Evolutionary conservation across 2,113 vertebrate genomes (phyloP).

Genomic region (Planiliza haematocheilus): DNA sequence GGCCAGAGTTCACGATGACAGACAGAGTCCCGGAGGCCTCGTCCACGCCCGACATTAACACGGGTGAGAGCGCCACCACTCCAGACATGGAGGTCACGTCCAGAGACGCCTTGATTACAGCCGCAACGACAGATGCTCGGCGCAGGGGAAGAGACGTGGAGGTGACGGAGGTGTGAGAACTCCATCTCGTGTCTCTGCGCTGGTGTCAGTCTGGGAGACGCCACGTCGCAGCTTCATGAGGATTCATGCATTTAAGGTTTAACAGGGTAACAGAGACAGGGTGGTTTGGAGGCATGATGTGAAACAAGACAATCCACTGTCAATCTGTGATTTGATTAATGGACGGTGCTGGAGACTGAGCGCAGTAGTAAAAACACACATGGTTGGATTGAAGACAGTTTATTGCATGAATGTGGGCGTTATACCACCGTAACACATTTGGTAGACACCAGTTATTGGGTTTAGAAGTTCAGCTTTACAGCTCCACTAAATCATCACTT

Average conservation of each 20-base stretch:
- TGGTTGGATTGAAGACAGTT: too few species aligned
- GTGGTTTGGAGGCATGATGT: neutral
- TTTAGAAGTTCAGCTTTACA: too few species aligned
- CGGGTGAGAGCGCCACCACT: neutral
- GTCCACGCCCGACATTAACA: too few species aligned
- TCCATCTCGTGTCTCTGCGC: neutral
- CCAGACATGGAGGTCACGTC: slow-evolving; percentile 16
- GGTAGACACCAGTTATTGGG: too few species aligned
- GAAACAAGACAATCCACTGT: neutral
- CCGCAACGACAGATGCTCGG: neutral
- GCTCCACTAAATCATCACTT: too few species aligned
- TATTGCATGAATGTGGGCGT: too few species aligned
- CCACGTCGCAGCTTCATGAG: slow-evolving; percentile 39
- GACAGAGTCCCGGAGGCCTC: slow-evolving; percentile 1
- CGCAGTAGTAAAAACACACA: neutral
- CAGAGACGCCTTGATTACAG: slow-evolving; percentile 7
- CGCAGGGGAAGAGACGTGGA: too few species aligned
- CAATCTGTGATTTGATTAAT: too few species aligned
- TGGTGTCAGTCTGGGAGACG: slow-evolving; percentile 40
- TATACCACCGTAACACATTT: too few species aligned
- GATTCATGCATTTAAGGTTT: slow-evolving; percentile 13
- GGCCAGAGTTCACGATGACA: slow-evolving; percentile 4
- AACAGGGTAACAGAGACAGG: neutral
- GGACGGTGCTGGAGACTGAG: neutral
- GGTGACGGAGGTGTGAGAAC: neutral